These are phyloP conservation scores for Chelidonichthys spinosus DNA, from an alignment of 2,797 vertebrate genomes.

Conservation along the genomic window DNA sequence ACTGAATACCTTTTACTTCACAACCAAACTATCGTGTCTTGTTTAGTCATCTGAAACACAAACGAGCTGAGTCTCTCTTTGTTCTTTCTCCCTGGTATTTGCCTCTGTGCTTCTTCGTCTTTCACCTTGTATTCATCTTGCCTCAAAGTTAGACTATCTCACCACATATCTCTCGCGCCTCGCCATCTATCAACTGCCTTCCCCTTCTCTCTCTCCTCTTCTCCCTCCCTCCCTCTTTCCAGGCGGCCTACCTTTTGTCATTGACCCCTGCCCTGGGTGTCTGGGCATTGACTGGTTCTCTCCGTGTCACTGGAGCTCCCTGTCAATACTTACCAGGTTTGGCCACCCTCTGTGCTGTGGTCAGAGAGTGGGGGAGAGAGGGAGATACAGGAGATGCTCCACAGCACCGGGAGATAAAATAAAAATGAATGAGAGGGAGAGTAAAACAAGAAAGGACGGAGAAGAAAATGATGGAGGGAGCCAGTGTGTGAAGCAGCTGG, in stretches of 20 bases:
- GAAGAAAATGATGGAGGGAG: conserved; percentile 60
- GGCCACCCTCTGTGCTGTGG: conserved; percentile 82
- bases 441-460: conserved; percentile 62
- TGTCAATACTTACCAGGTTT: conserved; percentile 89
- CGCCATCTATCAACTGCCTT: conserved; percentile 64
- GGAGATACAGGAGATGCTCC: conserved; percentile 69
- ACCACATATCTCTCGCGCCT: conserved; percentile 59
- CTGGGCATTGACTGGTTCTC: conserved; percentile 84
- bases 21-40: not conserved
- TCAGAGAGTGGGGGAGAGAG: conserved; percentile 76
- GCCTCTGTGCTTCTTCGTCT: conserved; percentile 31
- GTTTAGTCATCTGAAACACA: conserved; percentile 26
- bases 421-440: conserved; percentile 69
- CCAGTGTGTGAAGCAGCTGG: conserved; percentile 55
- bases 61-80: conserved; percentile 27
- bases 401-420: conserved; percentile 69
- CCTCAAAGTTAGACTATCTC: conserved; percentile 70
- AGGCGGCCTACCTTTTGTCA: conserved; percentile 84
- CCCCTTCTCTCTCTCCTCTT: conserved; percentile 33
- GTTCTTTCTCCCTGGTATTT: conserved; percentile 28
- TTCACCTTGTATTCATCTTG: conserved; percentile 64
- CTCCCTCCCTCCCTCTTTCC: conserved; percentile 52
- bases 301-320: conserved; percentile 85
- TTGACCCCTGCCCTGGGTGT: conserved; percentile 83
- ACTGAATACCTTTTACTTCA: conserved; percentile 7